Evolutionary conservation across 2,888 invertebrate genomes (phyloP), one percentile per base, ranked within the genome.

Genomic region (Bunonema sp.): DNA sequence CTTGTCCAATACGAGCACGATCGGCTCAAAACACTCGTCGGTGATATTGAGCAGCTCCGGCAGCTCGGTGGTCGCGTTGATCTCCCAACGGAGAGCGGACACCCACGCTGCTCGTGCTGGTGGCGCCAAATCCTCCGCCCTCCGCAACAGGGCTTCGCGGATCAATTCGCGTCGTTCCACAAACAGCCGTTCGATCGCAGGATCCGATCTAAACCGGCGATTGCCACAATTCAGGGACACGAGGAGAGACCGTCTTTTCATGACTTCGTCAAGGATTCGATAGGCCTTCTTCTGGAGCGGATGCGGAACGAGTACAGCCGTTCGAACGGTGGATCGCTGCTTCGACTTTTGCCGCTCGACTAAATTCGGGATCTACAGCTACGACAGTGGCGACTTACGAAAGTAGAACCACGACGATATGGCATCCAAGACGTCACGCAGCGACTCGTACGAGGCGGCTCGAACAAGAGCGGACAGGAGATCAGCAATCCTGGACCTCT

Each of bases 211-310:
- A n/a, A n/a, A n/a, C n/a, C n/a, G n/a, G n/a, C n/a, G n/a, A n/a
- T n/a, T n/a, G n/a, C n/a, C n/a, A n/a, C n/a, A n/a, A n/a, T n/a
- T n/a, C n/a, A n/a, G n/a, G n/a, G n/a, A n/a, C n/a, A n/a, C n/a
- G n/a, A 16, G 30, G 4, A 20, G 49, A 3, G 29, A 45, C 44
- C 47, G 46, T 34, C 63, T 43, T 37, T 49, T 52, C 36, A 60
- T 49, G 7, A 64, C 46, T 37, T 62, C 61, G 24, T 56, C 58
- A 21, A 64, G 44, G 24, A 64, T 52, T 35, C 61, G 42, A 44
- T 54, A 64, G 1, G 63, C 60, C 41, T 64, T 64, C 52, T 64
- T 64, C 44, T 64, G 64, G 16, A 56, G 46, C 18, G 47, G 24
- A n/a, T 41, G 20, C 19, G 20, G 37, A 23, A 38, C n/a, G n/a